Evolutionary conservation across 2,888 invertebrate species (phyloP), one percentile per base, ranked within the genome.

Genomic region (Cheilosia variabilis): DNA sequence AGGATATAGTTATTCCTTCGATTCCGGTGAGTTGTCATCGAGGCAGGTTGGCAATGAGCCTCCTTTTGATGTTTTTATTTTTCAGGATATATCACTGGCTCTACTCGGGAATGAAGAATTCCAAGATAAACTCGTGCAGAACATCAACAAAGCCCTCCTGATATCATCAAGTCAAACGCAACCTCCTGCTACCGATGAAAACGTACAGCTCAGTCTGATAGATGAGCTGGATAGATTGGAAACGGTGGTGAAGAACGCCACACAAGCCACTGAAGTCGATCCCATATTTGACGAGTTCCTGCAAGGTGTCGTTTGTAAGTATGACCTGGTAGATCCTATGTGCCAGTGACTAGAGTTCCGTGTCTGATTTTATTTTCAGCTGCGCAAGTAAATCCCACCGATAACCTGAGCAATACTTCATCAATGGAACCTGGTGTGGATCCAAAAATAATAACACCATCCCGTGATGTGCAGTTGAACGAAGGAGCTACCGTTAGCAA

Each of bases 201-300:
- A 60, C 10, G 22, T 2, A 45, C 65, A 65, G 15, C 43, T 52
- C 0, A 53, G 41, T 52, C 34, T 72, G 10, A 75, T 79, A 15
- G 71, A 76, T 0, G 65, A 71, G 19, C n/a, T 87, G 53, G 47
- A 52, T 17, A 60, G 47, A 34, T 43, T 62, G 52, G 91, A 92
- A 75, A 88, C 89, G 52, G 88, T 91, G 80, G 91, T 92, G 0
- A 90, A 90, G 66, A 90, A 90, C 72, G 91, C 92, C 62, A 72
- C 92, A 27, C 89, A 90, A 57, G 91, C 90, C 2, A 92, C 91
- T 1, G 92, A 91, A 78, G 89, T 89, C 50, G 91, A 92, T 88
- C 90, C 91, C 10, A 89, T 89, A 1, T 92, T 92, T 87, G 90
- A 92, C 87, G 90, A 89, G 41, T 89, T 92, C 7, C 84, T 92